Evolutionary conservation across 2,113 vertebrate genomes (phyloP).

Genomic region (Malurus alboscapulatus): DNA sequence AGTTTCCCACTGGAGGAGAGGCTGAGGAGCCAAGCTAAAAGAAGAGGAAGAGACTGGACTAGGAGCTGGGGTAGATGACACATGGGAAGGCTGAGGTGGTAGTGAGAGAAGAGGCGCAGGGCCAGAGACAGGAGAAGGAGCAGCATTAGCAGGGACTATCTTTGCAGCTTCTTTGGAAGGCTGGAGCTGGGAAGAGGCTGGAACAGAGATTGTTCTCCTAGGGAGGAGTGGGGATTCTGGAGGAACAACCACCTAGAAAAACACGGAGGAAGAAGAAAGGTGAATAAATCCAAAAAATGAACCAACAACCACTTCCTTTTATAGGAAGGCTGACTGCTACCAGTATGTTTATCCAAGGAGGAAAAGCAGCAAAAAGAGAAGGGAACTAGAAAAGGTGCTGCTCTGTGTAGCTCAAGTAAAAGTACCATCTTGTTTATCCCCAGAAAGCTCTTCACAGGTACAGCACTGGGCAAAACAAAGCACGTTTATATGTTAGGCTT

Average conservation of each 20-base stretch:
- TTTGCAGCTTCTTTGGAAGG: slow-evolving; percentile 51
- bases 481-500: fast-evolving
- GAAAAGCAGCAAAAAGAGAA: background rate
- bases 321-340: background rate
- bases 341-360: background rate
- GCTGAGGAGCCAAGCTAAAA: slow-evolving; percentile 39
- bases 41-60: slow-evolving; percentile 45
- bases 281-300: slow-evolving; percentile 18
- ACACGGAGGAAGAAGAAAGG: slow-evolving; percentile 50
- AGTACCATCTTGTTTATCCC: background rate
- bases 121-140: slow-evolving; percentile 52
- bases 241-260: slow-evolving; percentile 87
- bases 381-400: background rate
- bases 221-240: slow-evolving; percentile 84
- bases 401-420: background rate
- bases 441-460: background rate
- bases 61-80: slow-evolving; percentile 9
- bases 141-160: background rate
- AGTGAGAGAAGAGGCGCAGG: slow-evolving; percentile 40
- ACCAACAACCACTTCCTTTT: background rate
- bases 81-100: slow-evolving; percentile 53
- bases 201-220: slow-evolving; percentile 81
- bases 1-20: slow-evolving; percentile 51
- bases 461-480: background rate
- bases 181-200: slow-evolving; percentile 71